Evolutionary conservation across 2,888 invertebrate species (phyloP), one percentile per base, ranked within the genome.

Genomic region (Cinara cedri): DNA sequence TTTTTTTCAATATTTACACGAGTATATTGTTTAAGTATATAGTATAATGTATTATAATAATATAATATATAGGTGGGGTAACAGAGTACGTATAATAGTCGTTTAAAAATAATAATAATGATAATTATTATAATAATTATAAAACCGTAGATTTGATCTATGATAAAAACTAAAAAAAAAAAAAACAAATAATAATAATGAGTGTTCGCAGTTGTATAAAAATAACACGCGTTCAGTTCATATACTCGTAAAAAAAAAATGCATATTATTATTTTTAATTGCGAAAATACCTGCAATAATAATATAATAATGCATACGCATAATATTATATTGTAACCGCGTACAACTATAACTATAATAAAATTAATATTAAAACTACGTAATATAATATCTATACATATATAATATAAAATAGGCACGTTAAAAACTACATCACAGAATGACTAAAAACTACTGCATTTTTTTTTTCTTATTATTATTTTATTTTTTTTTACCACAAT

Each of bases 351-450:
- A n/a, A n/a, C n/a, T n/a, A n/a, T n/a, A 68, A 10, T n/a, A 21
- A n/a, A 42, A 34, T n/a, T 26, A n/a, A 34, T 34, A 6, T 4
- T 34, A 34, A 34, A 34, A 34, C 34, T 34, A 34, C 3, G 34
- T 34, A 34, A 3, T 34, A 34, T 34, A 34, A 34, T 34, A 34
- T 4, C 34, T 34, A 34, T 34, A 34, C 34, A 34, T 34, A 34
- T n/a, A n/a, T n/a, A n/a, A n/a, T n/a, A n/a, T n/a, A n/a, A n/a
- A n/a, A n/a, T 8, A 16, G 24, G 9, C 74, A 54, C 34, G 13
- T 51, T 74, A 74, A 74, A 63, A 74, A 63, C 74, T 74, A 74
- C 63, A 74, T 74, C 74, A 74, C 74, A 74, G 74, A 63, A 63
- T 44, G 63, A 74, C 63, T 74, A 74, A 74, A 63, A 42, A 63